These are phyloP conservation scores for Agapetus fuscipes DNA, from an alignment of 2,888 invertebrate species.

Conservation along the genomic window DNA sequence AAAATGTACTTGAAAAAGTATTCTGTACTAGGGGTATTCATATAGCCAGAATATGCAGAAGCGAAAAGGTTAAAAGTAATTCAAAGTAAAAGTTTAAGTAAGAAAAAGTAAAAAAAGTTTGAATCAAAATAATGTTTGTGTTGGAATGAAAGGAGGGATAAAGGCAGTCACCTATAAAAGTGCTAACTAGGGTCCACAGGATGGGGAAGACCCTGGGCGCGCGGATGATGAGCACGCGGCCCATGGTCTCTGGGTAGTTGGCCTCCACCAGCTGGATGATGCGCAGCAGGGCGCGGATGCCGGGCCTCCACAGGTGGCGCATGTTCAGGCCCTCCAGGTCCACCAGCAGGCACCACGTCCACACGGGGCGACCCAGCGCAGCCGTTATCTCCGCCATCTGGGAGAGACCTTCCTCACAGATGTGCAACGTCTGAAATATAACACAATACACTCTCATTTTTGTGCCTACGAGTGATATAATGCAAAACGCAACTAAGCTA, in stretches of 20 bases:
- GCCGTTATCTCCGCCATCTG: slow-evolving; percentile 81
- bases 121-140: too few species aligned
- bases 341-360: slow-evolving; percentile 82
- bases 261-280: slow-evolving; percentile 70
- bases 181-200: slow-evolving; percentile 89
- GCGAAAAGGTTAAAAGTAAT: too few species aligned
- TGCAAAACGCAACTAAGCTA: too few species aligned
- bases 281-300: slow-evolving; percentile 62
- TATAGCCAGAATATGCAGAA: too few species aligned
- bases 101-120: too few species aligned
- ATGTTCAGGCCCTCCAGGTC: slow-evolving; percentile 92
- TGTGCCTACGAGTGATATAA: too few species aligned
- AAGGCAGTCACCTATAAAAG: slow-evolving; percentile 83
- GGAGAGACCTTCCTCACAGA: slow-evolving; percentile 84
- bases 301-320: slow-evolving; percentile 92
- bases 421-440: slow-evolving; percentile 59
- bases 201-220: slow-evolving; percentile 93
- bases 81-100: too few species aligned
- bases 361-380: slow-evolving; percentile 70
- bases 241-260: slow-evolving; percentile 94
- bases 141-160: too few species aligned
- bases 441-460: slow-evolving; percentile 3
- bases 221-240: slow-evolving; percentile 77
- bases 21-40: too few species aligned
- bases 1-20: too few species aligned